Evolutionary conservation across 2,113 vertebrate genomes (phyloP).

Genomic region (Misgurnus mizolepis): DNA sequence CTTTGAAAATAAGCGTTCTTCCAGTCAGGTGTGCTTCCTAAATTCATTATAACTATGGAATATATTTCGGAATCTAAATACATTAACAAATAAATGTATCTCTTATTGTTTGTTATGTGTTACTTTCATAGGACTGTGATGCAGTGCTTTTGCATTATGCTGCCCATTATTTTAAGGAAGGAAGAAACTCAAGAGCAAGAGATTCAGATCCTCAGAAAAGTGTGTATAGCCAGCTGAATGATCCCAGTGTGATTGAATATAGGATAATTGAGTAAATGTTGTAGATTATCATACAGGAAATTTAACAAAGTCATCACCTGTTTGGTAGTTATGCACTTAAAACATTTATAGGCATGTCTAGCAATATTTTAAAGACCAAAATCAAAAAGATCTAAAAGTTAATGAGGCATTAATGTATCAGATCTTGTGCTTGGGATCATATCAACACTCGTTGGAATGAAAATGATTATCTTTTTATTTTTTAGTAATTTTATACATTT

Average conservation of each 20-base stretch:
- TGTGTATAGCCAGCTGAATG: not conserved
- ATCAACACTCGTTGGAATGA: too few relatives aligned
- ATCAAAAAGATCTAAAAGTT: not conserved
- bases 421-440: too few relatives aligned
- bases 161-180: not conserved
- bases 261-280: not conserved
- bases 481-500: too few relatives aligned
- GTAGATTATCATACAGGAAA: not conserved
- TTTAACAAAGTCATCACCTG: not conserved
- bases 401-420: too few relatives aligned
- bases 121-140: not conserved
- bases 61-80: not conserved
- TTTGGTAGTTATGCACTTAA: too few relatives aligned
- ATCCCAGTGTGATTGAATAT: not conserved
- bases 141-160: not conserved
- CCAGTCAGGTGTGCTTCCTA: slow-evolving; percentile 1
- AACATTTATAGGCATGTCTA: too few relatives aligned
- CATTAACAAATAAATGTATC: too few relatives aligned
- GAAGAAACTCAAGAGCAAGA: not conserved
- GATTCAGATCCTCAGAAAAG: not conserved
- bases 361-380: not conserved
- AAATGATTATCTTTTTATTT: too few relatives aligned
- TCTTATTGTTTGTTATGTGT: not conserved
- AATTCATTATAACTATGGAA: not conserved
- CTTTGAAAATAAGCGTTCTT: not conserved